These are phyloP conservation scores for Sarcophilus harrisii DNA, from an alignment of 2,797 vertebrate genomes.

Conservation along the genomic window DNA sequence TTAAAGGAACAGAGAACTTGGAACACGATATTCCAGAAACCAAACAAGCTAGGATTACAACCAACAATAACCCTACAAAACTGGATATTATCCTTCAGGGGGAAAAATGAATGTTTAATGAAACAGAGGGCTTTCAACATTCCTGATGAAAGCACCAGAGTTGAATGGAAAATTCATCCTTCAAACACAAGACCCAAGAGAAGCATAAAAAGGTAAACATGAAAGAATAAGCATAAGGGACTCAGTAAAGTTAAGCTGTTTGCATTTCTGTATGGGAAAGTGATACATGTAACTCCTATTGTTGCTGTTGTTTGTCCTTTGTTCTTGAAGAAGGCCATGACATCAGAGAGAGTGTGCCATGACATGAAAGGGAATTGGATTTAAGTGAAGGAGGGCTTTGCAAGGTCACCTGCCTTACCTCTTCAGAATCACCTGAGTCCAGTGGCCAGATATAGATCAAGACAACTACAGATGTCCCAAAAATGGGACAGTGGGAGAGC, in stretches of 20 bases:
- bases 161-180: not conserved
- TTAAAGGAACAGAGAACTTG: not conserved
- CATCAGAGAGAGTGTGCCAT: too few relatives aligned
- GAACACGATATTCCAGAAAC: not conserved
- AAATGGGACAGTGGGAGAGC: too few relatives aligned
- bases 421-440: too few relatives aligned
- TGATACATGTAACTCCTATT: not conserved
- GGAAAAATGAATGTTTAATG: not conserved
- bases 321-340: too few relatives aligned
- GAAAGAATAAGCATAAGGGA: not conserved
- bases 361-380: too few relatives aligned
- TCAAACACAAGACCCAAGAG: not conserved
- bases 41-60: not conserved
- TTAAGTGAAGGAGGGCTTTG: too few relatives aligned
- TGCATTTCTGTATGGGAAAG: not conserved
- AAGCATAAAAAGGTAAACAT: not conserved
- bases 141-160: not conserved
- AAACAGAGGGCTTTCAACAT: not conserved
- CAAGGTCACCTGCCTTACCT: too few relatives aligned
- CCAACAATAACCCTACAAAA: not conserved
- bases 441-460: too few relatives aligned
- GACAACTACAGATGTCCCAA: too few relatives aligned
- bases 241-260: not conserved
- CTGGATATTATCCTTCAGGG: not conserved
- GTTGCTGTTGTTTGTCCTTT: too few relatives aligned